Evolutionary conservation across 2,797 vertebrate genomes (phyloP).

Genomic region (Esox lucius): DNA sequence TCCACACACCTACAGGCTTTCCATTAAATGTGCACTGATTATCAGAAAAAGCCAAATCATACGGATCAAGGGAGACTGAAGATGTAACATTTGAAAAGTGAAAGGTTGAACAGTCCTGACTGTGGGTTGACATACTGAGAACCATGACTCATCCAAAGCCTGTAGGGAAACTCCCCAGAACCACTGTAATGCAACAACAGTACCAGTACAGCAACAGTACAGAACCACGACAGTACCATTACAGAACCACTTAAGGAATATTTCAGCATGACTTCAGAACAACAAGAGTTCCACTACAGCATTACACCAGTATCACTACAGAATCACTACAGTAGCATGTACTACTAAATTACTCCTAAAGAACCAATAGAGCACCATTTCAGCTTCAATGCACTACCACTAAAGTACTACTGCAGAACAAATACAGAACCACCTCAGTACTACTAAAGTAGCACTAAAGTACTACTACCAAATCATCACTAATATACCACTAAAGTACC

Average conservation of each 20-base stretch:
- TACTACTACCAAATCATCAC: no score
- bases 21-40: constrained; percentile 11
- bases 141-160: background rate
- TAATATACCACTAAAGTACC: no score
- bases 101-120: constrained; percentile 12
- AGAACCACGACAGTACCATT: no score
- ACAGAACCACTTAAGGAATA: no score
- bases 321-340: no score
- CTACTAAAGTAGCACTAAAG: no score
- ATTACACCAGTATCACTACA: no score
- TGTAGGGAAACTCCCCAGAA: background rate
- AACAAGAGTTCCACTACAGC: no score
- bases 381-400: background rate
- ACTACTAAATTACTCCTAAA: no score
- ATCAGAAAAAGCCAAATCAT: constrained; percentile 10
- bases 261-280: no score
- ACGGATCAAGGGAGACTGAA: constrained; percentile 1
- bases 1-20: background rate
- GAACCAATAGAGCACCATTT: background rate
- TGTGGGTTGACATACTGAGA: background rate
- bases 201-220: background rate
- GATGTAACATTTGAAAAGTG: constrained; percentile 9
- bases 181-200: background rate
- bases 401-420: background rate
- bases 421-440: background rate